Evolutionary conservation across 1,140 invertebrate genomes (phyloP).

Genomic region (Neodiprion virginianus): DNA sequence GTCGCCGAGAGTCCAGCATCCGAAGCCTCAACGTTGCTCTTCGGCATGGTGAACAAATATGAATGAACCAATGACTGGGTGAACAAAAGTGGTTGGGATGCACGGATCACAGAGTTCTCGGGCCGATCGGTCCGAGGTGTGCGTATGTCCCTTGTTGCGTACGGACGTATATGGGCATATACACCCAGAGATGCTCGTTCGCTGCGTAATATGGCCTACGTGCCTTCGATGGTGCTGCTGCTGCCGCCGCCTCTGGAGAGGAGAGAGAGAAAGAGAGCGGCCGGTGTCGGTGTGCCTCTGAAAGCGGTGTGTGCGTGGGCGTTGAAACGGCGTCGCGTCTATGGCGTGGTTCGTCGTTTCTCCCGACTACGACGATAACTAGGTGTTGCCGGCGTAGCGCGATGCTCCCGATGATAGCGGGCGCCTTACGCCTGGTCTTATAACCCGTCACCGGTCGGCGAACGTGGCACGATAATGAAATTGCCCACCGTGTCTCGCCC

Average conservation of each 20-base stretch:
- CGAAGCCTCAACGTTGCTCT: too few relatives aligned
- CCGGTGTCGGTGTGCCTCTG: background rate
- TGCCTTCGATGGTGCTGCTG: background rate
- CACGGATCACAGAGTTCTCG: too few relatives aligned
- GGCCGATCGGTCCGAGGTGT: background rate
- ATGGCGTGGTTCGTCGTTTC: background rate
- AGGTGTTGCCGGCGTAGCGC: constrained; percentile 25
- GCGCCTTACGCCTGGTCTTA: constrained; percentile 13
- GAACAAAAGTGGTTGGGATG: too few relatives aligned
- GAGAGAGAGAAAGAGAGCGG: background rate
- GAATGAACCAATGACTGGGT: too few relatives aligned
- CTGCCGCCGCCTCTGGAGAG: background rate
- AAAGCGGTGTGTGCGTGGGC: background rate
- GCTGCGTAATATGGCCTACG: constrained; percentile 6
- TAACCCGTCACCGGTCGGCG: too few relatives aligned
- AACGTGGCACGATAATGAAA: too few relatives aligned
- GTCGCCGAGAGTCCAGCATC: background rate
- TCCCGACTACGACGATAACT: constrained; percentile 19
- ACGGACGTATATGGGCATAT: background rate
- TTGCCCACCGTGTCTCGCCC: too few relatives aligned
- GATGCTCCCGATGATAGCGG: constrained; percentile 41
- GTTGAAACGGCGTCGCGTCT: background rate
- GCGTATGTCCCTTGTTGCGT: background rate
- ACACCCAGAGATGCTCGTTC: background rate
- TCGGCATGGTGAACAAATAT: too few relatives aligned